Base-by-base conservation (phyloP, 2,888 invertebrate genomes). In the Napeogenes sylphis region DNA sequence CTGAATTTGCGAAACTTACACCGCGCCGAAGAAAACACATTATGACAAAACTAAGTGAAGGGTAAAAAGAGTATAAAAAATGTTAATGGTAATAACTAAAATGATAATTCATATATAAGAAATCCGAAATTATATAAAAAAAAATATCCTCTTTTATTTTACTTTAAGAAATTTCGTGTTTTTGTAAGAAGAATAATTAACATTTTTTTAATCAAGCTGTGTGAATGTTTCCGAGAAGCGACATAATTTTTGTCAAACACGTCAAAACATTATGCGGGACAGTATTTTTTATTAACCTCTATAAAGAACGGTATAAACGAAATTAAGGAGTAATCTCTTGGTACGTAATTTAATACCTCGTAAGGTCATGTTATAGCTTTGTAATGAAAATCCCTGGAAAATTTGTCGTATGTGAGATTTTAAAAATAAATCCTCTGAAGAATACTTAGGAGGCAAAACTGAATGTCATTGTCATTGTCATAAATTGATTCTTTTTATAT, bases 241-340 rank as follows among this genome's bases (percentile, higher is more conserved):
- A 12, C 8, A 51, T 30, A 5, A 30, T 30, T 4, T 51, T 51
- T 51, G 30, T 6, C 51, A 51, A 21, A 51, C 10, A 30, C 51
- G 12, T 51, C 30, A 21, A 51, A 51, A 30, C 21, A 21, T 51
- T 30, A 30, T 2, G 30, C 30, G 30, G 30, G 30, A 51, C 51
- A 51, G 30, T 12, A 30, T 51, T 51, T 51, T 51, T 30, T 51
- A 5, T 30, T 30, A 21, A 21, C 4, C 51, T 51, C 30, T 30
- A 51, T 51, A 51, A 51, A 51, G 51, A 30, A 51, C 51, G 30
- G 8, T 30, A 30, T 30, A 51, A 51, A 30, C 51, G 51, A 30
- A 51, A 30, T 21, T 51, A 51, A 51, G 51, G 30, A 51, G 51
- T 30, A 51, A 51, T 51, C 21, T 51, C 51, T 30, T 51, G 51